Conservation (phyloP, 2,113 vertebrate species). For the Tragulus kanchil region DNA sequence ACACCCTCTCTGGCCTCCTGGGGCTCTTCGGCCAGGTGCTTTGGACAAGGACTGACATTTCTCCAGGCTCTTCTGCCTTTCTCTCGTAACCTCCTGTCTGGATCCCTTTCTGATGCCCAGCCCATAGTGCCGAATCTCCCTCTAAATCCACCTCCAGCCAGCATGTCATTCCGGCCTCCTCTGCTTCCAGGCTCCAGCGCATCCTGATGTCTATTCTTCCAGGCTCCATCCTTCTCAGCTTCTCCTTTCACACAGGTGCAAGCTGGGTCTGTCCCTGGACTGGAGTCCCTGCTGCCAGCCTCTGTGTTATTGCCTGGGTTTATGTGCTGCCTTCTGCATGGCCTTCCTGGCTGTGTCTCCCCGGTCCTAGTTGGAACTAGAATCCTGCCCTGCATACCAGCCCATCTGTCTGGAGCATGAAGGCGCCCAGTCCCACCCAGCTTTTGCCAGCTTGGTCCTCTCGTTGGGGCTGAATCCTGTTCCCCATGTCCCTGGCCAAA, state of each 20-base stretch:
- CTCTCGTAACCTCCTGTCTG: neutral
- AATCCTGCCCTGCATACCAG: neutral
- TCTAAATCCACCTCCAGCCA: neutral
- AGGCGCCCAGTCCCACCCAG: rapidly evolving
- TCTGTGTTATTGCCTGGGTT: neutral
- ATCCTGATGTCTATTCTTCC: neutral
- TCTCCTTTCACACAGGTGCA: neutral
- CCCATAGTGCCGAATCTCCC: neutral
- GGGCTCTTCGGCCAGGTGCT: neutral
- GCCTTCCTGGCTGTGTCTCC: constrained; percentile 7
- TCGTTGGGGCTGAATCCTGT: neutral
- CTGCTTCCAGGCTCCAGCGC: neutral
- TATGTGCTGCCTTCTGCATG: neutral
- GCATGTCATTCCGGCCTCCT: neutral
- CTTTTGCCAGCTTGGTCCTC: constrained; percentile 47
- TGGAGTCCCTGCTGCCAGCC: neutral
- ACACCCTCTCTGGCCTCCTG: neutral
- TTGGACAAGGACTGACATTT: neutral
- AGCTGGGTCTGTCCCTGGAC: neutral
- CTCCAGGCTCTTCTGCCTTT: neutral
- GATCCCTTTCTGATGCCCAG: neutral
- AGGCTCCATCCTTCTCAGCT: neutral
- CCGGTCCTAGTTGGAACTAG: constrained; percentile 12
- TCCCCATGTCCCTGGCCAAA: neutral
- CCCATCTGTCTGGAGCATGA: constrained; percentile 49